Base-by-base conservation (phyloP, 1,140 invertebrate species). In the Bombus affinis region DNA sequence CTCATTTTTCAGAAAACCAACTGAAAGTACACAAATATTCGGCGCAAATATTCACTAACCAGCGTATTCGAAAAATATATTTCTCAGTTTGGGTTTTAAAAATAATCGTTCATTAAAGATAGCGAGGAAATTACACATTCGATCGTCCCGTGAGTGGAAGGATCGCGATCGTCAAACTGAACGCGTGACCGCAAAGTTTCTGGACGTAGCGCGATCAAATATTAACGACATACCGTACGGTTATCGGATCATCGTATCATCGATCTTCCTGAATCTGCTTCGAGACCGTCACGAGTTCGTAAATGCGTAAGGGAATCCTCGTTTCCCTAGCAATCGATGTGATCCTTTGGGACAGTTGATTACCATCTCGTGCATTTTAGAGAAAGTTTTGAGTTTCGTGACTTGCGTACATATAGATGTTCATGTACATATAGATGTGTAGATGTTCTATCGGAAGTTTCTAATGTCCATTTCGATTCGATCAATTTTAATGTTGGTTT, bases 331-430 rank as follows among this genome's bases (percentile, higher is more conserved):
- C 84, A 90, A 87, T 90, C 86, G 80, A 76, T 84, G 80, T 70
- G 57, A 66, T 86, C 90, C 89, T 86, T n/a, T 65, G 90, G 87
- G 90, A 90, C 74, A 53, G 82, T 87, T 76, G 75, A 84, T 84
- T 85, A 88, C 71, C 79, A 88, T 80, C 86, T 77, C 81, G 78
- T 76, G 81, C 86, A 82, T 84, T 90, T 81, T 87, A 57, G 81
- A 62, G 78, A 53, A 87, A 89, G 88, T 90, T 90, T 89, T 65
- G 68, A 79, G 76, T 74, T 70, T 47, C 66, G 79, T 81, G 85
- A 81, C 68, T 81, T 15, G 28, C 39, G 39, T 80, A 35, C 53
- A 22, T 12, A 62, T 35, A 35, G 2, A 35, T 35, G 35, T 35
- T 35, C 35, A 35, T 35, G 35, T 35, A 35, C 35, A 35, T 35